phyloP scores from a whole-genome alignment of 2,888 invertebrate species.

The Merodon equestris region DNA sequence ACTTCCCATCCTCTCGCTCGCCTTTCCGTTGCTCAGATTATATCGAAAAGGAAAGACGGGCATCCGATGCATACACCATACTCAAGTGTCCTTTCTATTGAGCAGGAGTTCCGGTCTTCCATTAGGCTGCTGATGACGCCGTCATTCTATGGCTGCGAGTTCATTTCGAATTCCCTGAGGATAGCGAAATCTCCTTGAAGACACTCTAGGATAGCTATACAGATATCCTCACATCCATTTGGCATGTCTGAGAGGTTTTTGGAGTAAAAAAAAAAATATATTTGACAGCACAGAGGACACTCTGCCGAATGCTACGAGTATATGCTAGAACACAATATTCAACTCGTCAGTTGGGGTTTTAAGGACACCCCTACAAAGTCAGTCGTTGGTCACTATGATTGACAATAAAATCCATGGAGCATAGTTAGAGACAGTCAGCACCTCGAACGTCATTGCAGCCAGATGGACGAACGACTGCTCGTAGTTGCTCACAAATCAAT shows the following conservation, averaged over 20 bases:
- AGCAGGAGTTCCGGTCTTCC: slow-evolving; percentile 31
- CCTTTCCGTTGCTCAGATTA: slow-evolving; percentile 22
- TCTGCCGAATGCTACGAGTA: too few relatives aligned
- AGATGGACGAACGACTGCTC: too few relatives aligned
- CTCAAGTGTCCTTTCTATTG: slow-evolving; percentile 45
- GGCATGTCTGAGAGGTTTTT: slow-evolving; percentile 15
- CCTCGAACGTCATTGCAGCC: too few relatives aligned
- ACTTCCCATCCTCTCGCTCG: slow-evolving; percentile 26
- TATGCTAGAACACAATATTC: too few relatives aligned
- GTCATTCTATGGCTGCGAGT: slow-evolving; percentile 14
- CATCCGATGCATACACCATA: slow-evolving; percentile 16
- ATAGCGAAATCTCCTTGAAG: slow-evolving; percentile 34
- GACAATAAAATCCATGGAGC: too few relatives aligned
- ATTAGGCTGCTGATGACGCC: too few relatives aligned
- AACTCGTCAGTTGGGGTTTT: slow-evolving; percentile 36
- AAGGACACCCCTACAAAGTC: too few relatives aligned
- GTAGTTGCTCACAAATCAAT: slow-evolving; percentile 23
- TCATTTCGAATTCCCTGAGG: slow-evolving; percentile 59
- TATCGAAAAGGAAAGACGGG: slow-evolving; percentile 1
- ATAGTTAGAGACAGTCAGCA: too few relatives aligned
- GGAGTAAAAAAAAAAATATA: slow-evolving; percentile 36
- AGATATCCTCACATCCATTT: not conserved
- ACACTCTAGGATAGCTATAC: slow-evolving; percentile 24
- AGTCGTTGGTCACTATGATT: too few relatives aligned
- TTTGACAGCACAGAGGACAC: slow-evolving; percentile 36